phyloP scores from a whole-genome alignment of 2,888 invertebrate species.

The Nineta flava region DNA sequence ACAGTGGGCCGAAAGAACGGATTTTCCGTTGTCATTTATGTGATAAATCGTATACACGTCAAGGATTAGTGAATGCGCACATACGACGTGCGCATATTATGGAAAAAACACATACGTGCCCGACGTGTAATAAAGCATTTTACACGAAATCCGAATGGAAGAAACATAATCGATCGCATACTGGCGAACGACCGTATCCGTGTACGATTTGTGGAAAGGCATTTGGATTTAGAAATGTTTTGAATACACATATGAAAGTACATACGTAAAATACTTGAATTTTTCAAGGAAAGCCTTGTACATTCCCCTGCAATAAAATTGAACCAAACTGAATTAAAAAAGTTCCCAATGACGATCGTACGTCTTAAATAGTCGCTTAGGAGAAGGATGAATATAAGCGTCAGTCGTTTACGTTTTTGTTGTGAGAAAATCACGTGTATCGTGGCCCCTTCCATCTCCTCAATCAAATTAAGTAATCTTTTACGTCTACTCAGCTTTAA shows the following conservation, averaged over 20 bases:
- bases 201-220: neutral
- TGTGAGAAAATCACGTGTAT: too few relatives aligned
- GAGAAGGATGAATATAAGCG: too few relatives aligned
- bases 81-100: neutral
- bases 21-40: neutral
- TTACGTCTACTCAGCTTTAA: too few relatives aligned
- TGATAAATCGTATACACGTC: neutral
- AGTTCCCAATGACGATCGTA: too few relatives aligned
- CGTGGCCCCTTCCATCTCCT: too few relatives aligned
- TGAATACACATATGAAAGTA: slow-evolving; percentile 1
- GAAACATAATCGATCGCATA: slow-evolving; percentile 3
- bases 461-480: too few relatives aligned
- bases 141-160: neutral
- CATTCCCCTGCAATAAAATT: too few relatives aligned
- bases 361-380: too few relatives aligned
- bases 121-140: neutral
- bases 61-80: neutral
- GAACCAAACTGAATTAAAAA: too few relatives aligned
- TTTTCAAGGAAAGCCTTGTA: too few relatives aligned
- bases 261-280: neutral
- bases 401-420: too few relatives aligned
- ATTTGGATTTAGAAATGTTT: neutral
- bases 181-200: neutral
- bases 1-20: neutral
- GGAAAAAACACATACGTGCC: neutral